Evolutionary conservation across 2,888 invertebrate genomes (phyloP), one percentile per base, ranked within the genome.

Genomic region (Matsumyia berberina): DNA sequence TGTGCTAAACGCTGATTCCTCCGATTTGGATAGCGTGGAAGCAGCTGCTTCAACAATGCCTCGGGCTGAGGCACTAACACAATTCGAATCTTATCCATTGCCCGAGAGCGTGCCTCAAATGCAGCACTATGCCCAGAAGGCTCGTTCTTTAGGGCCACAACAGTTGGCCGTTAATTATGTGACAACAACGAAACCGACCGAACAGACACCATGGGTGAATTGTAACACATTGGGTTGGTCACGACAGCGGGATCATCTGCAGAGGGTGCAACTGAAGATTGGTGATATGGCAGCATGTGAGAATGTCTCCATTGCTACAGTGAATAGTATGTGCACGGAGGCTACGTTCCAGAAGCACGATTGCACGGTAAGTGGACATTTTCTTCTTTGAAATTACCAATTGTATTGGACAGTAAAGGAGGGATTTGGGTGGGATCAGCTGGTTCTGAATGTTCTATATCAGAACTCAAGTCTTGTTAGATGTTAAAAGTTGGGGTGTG

Each of bases 151-250:
- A 44, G 79, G 11, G n/a, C 74, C 46, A 19, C 87, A 70, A 11
- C 86, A 57, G 51, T 9, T 29, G 49, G 67, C 80, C 1, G 55
- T 87, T 1, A 86, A 60, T 29, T 88, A 86, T 67, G 77, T 88
- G 44, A 86, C 87, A 24, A 86, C 87, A 51, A 29, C 82, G 11
- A 73, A 86, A 6, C 67, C 87, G 2, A 31, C 57, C 6, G 88
- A 88, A 15, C 86, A 66, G 19, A 51, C 86, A 6, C 42, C 79
- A 2, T 92, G 92, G 88, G 91, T 93, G 5, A 93, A 95, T 85
- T 97, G 97, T 90, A 96, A 96, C 88, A 96, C 97, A 0, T 93
- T 97, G 33, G 97, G 97, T 12, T 97, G 97, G 97, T 95, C 96
- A 0, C 94, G 96, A 88, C 96, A 96, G 89, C 94, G 96, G 81